phyloP scores from a whole-genome alignment of 2,888 invertebrate species.

The Agelastica alni region DNA sequence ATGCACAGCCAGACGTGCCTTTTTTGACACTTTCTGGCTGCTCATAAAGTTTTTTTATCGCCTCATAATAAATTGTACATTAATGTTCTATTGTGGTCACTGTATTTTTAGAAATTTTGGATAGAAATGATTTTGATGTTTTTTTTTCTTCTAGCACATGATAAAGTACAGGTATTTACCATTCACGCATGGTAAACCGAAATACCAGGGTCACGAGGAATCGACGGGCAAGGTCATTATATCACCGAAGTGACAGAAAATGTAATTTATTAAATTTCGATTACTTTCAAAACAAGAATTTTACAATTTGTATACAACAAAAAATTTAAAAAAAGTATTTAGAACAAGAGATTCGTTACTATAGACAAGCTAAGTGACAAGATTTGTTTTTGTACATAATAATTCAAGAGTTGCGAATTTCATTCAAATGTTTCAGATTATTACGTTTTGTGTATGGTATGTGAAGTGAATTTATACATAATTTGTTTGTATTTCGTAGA shows the following conservation, averaged over 20 bases:
- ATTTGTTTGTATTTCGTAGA: not conserved
- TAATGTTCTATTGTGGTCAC: not conserved
- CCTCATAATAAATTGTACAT: not conserved
- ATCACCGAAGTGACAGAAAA: slow-evolving; percentile 45
- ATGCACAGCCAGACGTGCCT: too few relatives aligned
- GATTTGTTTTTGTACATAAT: slow-evolving; percentile 6
- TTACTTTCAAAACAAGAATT: slow-evolving; percentile 4
- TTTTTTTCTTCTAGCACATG: slow-evolving; percentile 85
- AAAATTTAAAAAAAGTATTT: slow-evolving; percentile 18
- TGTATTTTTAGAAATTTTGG: not conserved
- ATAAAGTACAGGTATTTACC: slow-evolving; percentile 98
- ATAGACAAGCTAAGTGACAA: slow-evolving; percentile 2
- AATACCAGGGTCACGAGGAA: slow-evolving; percentile 75
- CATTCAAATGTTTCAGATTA: not conserved
- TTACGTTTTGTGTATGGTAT: not conserved
- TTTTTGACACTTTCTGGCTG: too few relatives aligned
- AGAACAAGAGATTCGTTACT: slow-evolving; percentile 19
- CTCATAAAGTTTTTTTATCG: too few relatives aligned
- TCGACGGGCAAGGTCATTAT: slow-evolving; percentile 45
- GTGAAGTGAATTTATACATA: not conserved
- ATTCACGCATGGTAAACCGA: slow-evolving; percentile 97
- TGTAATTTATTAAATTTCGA: slow-evolving; percentile 12
- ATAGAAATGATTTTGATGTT: too few relatives aligned
- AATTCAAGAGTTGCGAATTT: slow-evolving; percentile 3
- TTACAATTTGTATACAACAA: slow-evolving; percentile 23